Base-by-base conservation (phyloP, 2,888 invertebrate species). In the Drosophila koepferae region DNA sequence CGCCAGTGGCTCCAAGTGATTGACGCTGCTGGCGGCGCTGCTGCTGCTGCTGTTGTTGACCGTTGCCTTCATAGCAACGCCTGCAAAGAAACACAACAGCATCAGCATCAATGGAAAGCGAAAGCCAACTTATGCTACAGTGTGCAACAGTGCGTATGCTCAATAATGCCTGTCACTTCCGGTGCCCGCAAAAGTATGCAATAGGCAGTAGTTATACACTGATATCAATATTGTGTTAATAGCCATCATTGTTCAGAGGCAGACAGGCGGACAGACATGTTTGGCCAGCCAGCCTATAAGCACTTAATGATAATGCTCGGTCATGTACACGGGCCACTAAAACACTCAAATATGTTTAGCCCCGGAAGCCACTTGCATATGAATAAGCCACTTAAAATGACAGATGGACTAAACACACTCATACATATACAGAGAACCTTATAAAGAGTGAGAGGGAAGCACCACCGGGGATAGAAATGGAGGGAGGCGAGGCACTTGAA, bases 321-420 rank as follows among this genome's bases (percentile, higher is more conserved):
- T 88, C 90, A 86, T 81, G 87, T 81, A 89, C 86, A 89, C 82
- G 82, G 70, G 83, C 83, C 79, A 87, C 89, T 84, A 80, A 84
- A 84, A 82, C 90, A 90, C 82, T 83, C 89, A 87, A 89, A 89
- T 90, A 86, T 89, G 89, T 78, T 87, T 87, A 90, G 86, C 88
- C 87, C 85, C 86, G 86, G 88, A 89, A 86, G 84, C 87, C 90
- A 90, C 82, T 83, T 91, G 90, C 89, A 90, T 90, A 86, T 90
- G 91, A 90, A 89, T 91, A 89, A 91, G 90, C 90, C 89, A 90
- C 91, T 90, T 91, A 85, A 88, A 91, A 82, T 91, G 91, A 91
- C 91, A 91, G 87, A 91, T 91, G 87, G 77, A 87, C 90, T 80
- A 69, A 58, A 56, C 64, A 51, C 63, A 48, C 63, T 69, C 46